These are phyloP conservation scores for Odontesthes bonariensis DNA, from an alignment of 2,113 vertebrate species.

Conservation along the genomic window DNA sequence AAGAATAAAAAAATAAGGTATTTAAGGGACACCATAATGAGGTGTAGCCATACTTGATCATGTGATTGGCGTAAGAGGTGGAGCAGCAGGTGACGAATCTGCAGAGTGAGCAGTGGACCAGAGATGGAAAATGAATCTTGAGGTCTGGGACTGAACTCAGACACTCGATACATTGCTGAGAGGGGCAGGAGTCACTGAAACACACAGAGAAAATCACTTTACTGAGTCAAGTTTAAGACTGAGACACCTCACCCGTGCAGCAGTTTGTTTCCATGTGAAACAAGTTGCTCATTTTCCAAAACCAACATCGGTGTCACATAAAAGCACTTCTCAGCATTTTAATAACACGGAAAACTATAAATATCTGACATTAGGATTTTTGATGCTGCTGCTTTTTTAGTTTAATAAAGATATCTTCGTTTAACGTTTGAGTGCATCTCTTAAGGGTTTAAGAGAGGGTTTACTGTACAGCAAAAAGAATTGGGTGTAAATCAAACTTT, in stretches of 20 bases:
- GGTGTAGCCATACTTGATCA: conserved; percentile 64
- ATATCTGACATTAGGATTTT: no score
- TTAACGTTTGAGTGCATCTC: background rate
- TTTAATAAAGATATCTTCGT: no score
- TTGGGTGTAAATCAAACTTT: background rate
- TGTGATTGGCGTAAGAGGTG: conserved; percentile 75
- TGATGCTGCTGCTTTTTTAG: no score
- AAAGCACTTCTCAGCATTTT: no score
- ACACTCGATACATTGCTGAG: conserved; percentile 62
- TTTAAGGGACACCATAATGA: background rate
- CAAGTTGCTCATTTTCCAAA: no score
- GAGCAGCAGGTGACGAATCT: conserved; percentile 72
- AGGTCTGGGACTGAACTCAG: conserved; percentile 23
- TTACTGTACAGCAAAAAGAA: background rate
- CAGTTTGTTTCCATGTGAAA: no score
- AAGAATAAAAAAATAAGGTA: no score
- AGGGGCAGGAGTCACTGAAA: background rate
- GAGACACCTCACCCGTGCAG: no score
- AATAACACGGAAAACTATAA: no score
- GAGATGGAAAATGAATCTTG: conserved; percentile 57
- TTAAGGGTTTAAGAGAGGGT: no score
- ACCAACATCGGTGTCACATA: no score
- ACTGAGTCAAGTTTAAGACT: background rate
- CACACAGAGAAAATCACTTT: background rate
- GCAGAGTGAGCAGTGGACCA: conserved; percentile 66